Conservation (phyloP, 2,797 vertebrate species). For the Anas georgica region DNA sequence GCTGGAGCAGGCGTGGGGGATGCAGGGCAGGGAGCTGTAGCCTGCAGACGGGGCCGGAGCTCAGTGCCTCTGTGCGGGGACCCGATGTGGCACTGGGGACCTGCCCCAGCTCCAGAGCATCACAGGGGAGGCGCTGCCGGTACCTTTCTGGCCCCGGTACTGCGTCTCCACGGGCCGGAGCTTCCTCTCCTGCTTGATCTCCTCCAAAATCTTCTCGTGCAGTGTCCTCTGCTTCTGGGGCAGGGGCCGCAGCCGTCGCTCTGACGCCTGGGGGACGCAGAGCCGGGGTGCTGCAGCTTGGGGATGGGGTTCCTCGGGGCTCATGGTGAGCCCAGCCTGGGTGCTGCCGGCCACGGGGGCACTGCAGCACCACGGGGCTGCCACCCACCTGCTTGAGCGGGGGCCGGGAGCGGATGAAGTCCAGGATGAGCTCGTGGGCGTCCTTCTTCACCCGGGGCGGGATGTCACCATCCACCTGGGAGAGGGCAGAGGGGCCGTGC, state of each 20-base stretch:
- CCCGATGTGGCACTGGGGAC: too few relatives aligned
- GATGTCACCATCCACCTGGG: slow-evolving; percentile 90
- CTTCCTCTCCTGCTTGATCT: slow-evolving; percentile 91
- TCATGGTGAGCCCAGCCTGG: background rate
- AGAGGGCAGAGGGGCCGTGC: background rate
- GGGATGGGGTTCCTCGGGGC: background rate
- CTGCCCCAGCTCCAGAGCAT: background rate
- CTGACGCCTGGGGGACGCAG: slow-evolving; percentile 79
- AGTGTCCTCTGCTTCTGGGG: slow-evolving; percentile 86
- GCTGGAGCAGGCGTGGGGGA: slow-evolving; percentile 83
- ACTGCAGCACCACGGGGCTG: rapidly evolving
- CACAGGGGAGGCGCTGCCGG: rapidly evolving
- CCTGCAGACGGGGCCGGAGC: slow-evolving; percentile 49
- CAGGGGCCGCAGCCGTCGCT: slow-evolving; percentile 86
- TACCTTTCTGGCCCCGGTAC: slow-evolving; percentile 68
- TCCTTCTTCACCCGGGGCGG: slow-evolving; percentile 90
- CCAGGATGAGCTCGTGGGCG: slow-evolving; percentile 92
- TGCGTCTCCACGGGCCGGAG: slow-evolving; percentile 83
- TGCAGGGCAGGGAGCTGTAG: slow-evolving; percentile 93
- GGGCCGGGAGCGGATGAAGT: slow-evolving; percentile 95
- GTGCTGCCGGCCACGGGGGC: rapidly evolving
- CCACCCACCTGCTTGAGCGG: slow-evolving; percentile 89
- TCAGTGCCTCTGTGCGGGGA: rapidly evolving
- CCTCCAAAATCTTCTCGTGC: slow-evolving; percentile 90
- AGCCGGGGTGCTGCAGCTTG: rapidly evolving